phyloP scores from a whole-genome alignment of 1,140 invertebrate species.

The Laupala kohalensis region DNA sequence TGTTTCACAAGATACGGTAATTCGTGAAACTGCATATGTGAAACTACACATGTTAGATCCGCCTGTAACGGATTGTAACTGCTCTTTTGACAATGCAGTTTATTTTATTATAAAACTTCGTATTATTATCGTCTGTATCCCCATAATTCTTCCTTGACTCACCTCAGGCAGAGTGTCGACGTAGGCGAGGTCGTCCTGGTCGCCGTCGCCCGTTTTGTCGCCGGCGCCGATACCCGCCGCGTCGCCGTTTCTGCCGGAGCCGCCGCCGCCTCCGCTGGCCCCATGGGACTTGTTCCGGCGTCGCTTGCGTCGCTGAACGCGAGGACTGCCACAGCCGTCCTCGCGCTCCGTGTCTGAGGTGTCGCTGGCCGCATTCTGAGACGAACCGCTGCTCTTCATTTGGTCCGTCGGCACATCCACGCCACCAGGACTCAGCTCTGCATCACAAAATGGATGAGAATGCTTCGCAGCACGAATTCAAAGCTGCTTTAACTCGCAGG shows the following conservation, averaged over 20 bases:
- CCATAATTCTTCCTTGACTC: no score
- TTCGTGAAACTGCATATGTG: no score
- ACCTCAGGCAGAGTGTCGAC: slow-evolving; percentile 87
- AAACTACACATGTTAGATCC: no score
- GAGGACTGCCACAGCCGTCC: slow-evolving; percentile 43
- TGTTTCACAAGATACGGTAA: no score
- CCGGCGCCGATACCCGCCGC: slow-evolving; percentile 31
- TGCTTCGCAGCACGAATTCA: no score
- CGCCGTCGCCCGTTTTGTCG: slow-evolving; percentile 30
- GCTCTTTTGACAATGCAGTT: no score
- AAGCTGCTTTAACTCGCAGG: no score
- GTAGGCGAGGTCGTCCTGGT: slow-evolving; percentile 64
- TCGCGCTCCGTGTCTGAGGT: slow-evolving; percentile 71
- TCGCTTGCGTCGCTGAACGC: slow-evolving; percentile 28
- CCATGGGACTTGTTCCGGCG: slow-evolving; percentile 25
- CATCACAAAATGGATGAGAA: no score
- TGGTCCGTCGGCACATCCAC: slow-evolving; percentile 3
- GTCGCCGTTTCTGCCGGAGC: slow-evolving; percentile 34
- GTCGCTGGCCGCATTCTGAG: slow-evolving; percentile 32
- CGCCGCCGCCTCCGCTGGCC: slow-evolving; percentile 27
- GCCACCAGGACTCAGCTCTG: background rate
- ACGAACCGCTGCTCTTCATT: slow-evolving; percentile 11
- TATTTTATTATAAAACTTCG: no score
- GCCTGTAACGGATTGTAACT: no score
- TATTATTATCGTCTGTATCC: no score